Evolutionary conservation across 2,888 invertebrate genomes (phyloP), one percentile per base, ranked within the genome.

Genomic region (Hydrotaea cyrtoneurina): DNA sequence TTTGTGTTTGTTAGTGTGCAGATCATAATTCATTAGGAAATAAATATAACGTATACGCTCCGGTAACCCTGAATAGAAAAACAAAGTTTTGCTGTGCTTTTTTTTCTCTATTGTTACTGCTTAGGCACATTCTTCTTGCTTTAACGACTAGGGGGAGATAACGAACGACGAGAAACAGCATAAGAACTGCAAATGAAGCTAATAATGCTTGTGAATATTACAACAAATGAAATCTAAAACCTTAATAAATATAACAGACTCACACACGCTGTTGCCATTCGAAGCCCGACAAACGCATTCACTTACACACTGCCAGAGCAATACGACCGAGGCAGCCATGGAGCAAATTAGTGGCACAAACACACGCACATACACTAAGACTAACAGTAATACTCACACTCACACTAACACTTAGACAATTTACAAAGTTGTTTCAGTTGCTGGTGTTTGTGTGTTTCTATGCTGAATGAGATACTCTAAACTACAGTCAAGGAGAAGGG

Each of bases 401-500:
- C 31, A 31, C 31, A 5, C 55, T 57, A 2, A 5, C 1, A 21
- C 55, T 8, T 5, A 21, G 55, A 10, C 21, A 39, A 8, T 8
- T 39, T 39, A 39, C 55, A 21, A 11, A 17, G 55, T 57, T 57
- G 7, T 31, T 39, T 23, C 19, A 7, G 39, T 39, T 19, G 13
- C 15, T 43, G 15, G 21, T 62, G n/a, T n/a, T 23, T 21, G 11
- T 72, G 53, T 15, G 21, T n/a, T 57, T 73, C 46, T 71, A 36
- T 71, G 0, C 31, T 31, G 2, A 62, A 31, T 36, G 64, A 76
- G 66, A 78, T 62, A 76, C 76, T 81, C 21, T 84, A 64, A 84
- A 72, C 80, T 64, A 80, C 71, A 80, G 75, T 81, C 72, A 66
- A 7, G 3, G 21, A 11, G 21, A 76, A 31, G 0, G 19, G n/a